Evolutionary conservation across 2,888 invertebrate species (phyloP), one percentile per base, ranked within the genome.

Genomic region (Macrosiphum euphorbiae): DNA sequence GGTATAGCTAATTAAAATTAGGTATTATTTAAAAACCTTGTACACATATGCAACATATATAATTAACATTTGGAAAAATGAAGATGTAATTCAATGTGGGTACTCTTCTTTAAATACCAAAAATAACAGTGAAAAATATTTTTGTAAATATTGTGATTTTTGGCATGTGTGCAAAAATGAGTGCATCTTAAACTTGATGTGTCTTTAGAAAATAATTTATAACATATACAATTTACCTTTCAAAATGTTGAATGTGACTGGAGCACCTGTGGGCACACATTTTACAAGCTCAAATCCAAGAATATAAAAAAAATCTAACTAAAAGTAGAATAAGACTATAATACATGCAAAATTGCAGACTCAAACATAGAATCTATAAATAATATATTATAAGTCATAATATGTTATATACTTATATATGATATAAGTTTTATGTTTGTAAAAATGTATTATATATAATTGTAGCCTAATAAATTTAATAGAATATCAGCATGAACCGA

Each of bases 171-270:
- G 92, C 92, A 93, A 93, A 93, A 89, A 93, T 84, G 24, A 93
- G 92, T 93, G 92, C 92, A 93, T 89, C 58, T 89, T 50, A 67
- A 89, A 89, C 28, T 92, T 35, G 78, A 88, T 50, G 67, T 92
- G 52, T 44, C 41, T 87, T 50, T 78, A 52, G 5, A 88, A 88
- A 67, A 92, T 67, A 88, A 67, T 78, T 50, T 41, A 61, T 61
- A 41, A 88, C 35, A 52, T 52, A 50, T 41, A 35, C 50, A 94
- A 94, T 52, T 95, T 97, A 98, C 98, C 98, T 98, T 97, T 98
- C 96, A 98, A 97, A 96, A 98, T 97, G 97, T 97, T 97, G 97
- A 97, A 98, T 97, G 97, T 97, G 97, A 97, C 97, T 96, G 97
- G 97, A 96, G 97, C 97, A 96, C 97, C 97, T 96, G 97, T 97